Conservation (phyloP, 1,140 invertebrate genomes). For the Elysia chlorotica region DNA sequence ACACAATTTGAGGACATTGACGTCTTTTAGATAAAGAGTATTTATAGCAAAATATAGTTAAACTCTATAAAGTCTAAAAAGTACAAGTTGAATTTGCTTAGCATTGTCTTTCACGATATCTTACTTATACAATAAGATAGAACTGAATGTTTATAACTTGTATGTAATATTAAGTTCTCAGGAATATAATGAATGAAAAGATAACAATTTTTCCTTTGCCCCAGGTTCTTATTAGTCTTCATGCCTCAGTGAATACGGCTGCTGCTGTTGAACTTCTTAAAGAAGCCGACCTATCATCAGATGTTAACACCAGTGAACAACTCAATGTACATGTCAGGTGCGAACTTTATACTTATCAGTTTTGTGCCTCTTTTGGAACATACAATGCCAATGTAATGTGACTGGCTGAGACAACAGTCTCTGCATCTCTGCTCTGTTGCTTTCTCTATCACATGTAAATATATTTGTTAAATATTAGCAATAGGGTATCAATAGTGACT, state of each 20-base stretch:
- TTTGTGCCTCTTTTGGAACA: too few relatives aligned
- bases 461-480: not conserved
- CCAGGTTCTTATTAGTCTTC: conserved; percentile 1
- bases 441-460: not conserved
- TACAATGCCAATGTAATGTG: too few relatives aligned
- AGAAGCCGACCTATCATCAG: conserved; percentile 10
- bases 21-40: not conserved
- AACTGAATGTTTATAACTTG: not conserved
- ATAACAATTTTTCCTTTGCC: not conserved
- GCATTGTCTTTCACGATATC: not conserved
- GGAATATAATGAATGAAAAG: not conserved
- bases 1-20: not conserved
- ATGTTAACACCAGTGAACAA: not conserved
- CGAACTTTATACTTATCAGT: not conserved
- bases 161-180: too few relatives aligned
- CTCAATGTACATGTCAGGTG: conserved; percentile 6
- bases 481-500: not conserved
- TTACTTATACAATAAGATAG: not conserved
- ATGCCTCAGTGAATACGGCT: not conserved
- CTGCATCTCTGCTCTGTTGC: not conserved
- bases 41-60: not conserved
- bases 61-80: too few relatives aligned
- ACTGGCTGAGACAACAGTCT: too few relatives aligned
- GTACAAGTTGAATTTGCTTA: not conserved
- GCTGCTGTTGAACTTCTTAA: not conserved